Percentiles rank a stretch among this genome's conserved stretches.
Conservation (phyloP, 2,888 invertebrate species). For the Calameuta idolon region DNA sequence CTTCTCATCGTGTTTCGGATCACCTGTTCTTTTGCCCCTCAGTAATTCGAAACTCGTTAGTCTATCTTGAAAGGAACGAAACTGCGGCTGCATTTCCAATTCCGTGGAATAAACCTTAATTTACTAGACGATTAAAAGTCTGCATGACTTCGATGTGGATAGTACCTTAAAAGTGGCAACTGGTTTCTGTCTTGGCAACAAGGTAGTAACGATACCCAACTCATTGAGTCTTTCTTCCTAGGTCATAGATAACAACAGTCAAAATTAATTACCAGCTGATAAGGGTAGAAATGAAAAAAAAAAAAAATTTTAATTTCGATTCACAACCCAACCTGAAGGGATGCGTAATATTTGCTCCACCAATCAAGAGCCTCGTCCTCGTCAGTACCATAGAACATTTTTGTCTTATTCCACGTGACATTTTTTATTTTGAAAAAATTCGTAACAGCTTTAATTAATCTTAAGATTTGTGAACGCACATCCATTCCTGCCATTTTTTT, state of each 20-base stretch:
- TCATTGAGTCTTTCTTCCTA: slow-evolving; percentile 52
- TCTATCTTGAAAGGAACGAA: slow-evolving; percentile 76
- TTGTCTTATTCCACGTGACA: slow-evolving; percentile 21
- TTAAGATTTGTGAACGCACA: slow-evolving; percentile 27
- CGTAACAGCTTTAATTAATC: slow-evolving; percentile 32
- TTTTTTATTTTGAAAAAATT: slow-evolving; percentile 25
- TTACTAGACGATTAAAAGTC: slow-evolving; percentile 30
- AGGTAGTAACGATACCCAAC: slow-evolving; percentile 29
- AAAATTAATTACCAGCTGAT: neutral
- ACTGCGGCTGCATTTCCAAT: slow-evolving; percentile 77
- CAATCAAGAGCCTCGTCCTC: slow-evolving; percentile 68
- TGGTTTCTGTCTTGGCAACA: slow-evolving; percentile 33
- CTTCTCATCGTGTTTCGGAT: slow-evolving; percentile 68
- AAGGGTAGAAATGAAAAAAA: slow-evolving; percentile 2
- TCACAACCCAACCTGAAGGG: slow-evolving; percentile 56
- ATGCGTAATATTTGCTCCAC: slow-evolving; percentile 73
- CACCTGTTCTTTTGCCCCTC: slow-evolving; percentile 71
- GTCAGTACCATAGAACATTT: slow-evolving; percentile 29
- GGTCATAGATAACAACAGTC: neutral
- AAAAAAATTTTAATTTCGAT: neutral
- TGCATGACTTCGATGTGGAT: slow-evolving; percentile 16
- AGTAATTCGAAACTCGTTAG: slow-evolving; percentile 74
- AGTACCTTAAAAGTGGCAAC: slow-evolving; percentile 57
- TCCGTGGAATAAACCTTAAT: slow-evolving; percentile 74
- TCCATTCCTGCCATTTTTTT: slow-evolving; percentile 37